Percentiles rank a stretch among this genome's conserved stretches.
Conservation (phyloP, 2,113 vertebrate genomes). For the Mobula birostris region DNA sequence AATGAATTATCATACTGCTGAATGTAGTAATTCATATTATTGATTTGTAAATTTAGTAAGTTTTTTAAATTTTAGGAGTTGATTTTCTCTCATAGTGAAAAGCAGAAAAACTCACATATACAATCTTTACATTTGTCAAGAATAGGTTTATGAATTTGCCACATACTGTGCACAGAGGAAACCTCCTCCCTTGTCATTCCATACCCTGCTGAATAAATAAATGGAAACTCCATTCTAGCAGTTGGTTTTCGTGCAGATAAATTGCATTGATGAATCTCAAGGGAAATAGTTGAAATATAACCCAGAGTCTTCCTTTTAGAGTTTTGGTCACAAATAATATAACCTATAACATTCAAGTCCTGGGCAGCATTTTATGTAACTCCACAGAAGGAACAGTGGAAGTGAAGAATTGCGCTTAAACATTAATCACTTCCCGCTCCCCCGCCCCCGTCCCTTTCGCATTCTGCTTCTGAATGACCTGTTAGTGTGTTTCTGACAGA, state of each 20-base stretch:
- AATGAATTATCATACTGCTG: background rate
- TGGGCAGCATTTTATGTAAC: background rate
- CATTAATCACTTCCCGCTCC: background rate
- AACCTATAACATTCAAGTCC: background rate
- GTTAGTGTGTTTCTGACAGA: background rate
- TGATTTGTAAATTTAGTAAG: background rate
- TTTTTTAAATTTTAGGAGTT: background rate
- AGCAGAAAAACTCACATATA: background rate
- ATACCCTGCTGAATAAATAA: conserved; percentile 28
- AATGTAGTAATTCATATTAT: background rate
- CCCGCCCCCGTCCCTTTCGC: background rate
- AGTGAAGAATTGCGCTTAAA: background rate
- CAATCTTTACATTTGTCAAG: background rate
- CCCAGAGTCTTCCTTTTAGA: background rate
- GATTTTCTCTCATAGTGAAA: background rate
- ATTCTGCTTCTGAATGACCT: background rate
- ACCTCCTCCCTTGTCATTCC: background rate
- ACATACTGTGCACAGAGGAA: background rate
- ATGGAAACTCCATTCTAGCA: conserved; percentile 2
- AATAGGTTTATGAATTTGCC: background rate
- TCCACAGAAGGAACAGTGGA: background rate
- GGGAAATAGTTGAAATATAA: conserved; percentile 16
- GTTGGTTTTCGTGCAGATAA: background rate
- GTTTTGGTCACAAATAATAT: background rate
- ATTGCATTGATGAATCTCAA: background rate